Base-by-base conservation (phyloP, 2,888 invertebrate species). In the Diarsia rubi region DNA sequence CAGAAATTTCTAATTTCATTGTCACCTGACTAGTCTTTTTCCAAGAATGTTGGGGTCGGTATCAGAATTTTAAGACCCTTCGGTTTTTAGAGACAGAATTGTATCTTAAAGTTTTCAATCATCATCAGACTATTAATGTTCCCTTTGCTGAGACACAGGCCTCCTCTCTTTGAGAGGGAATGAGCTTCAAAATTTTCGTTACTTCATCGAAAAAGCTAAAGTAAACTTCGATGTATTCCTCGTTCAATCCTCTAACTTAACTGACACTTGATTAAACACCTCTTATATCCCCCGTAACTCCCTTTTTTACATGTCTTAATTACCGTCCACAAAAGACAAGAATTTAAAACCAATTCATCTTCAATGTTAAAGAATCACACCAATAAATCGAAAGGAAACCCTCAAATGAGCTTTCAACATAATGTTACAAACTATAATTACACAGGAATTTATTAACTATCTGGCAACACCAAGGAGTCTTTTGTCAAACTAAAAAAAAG, bases 331-430 rank as follows among this genome's bases (percentile, higher is more conserved):
- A 69, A 78, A 75, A 79, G 54, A 73, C 75, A 83, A 87, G 75
- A 79, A 83, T 85, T 85, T 86, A 79, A 79, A 83, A 86, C 65
- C 69, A 82, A 89, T 90, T 82, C 79, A 89, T 87, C 82, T 87
- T 78, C 63, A 31, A 78, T 87, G 83, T 83, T 47, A 81, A 73
- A 83, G 86, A 86, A 90, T 92, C 93, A 49, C 69, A 73, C 70
- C 37, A 71, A 95, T 95, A 95, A 95, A 95, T 91, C 90, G 90
- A 90, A 85, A 89, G 84, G 88, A 83, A 87, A 83, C 90, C 88
- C 88, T 92, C 93, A 93, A 94, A 95, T 95, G 94, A 93, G 91
- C 93, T 94, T 94, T 94, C 95, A 95, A 96, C 96, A 94, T 93
- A 94, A 94, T 91, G 91, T 92, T 91, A 90, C 88, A 88, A 90